These are phyloP conservation scores for Bugulina stolonifera DNA, from an alignment of 2,888 invertebrate species.

Conservation along the genomic window DNA sequence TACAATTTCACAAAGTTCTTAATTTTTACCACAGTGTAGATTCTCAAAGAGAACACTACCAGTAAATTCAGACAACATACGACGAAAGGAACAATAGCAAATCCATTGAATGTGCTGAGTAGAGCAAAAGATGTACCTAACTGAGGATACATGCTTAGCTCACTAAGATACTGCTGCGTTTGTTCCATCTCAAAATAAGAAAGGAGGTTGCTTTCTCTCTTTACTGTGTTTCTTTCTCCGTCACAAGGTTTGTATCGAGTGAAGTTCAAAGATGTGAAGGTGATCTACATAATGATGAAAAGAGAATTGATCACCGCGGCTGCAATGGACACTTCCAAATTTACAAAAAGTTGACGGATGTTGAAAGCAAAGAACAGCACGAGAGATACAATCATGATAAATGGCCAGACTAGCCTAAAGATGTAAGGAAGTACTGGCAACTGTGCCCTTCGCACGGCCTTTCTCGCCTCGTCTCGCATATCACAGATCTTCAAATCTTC, in stretches of 20 bases:
- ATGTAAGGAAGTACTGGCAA: neutral
- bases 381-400: neutral
- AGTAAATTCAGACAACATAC: neutral
- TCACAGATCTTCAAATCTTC: neutral
- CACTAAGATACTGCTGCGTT: neutral
- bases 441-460: neutral
- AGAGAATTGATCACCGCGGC: neutral
- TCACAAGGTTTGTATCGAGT: neutral
- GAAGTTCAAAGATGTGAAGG: neutral
- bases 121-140: neutral
- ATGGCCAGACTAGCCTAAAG: neutral
- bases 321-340: neutral
- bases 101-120: neutral
- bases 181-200: neutral
- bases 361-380: neutral
- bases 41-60: neutral
- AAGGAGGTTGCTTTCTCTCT: neutral
- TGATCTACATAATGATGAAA: neutral
- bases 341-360: no score
- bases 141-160: neutral
- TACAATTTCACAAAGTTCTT: neutral
- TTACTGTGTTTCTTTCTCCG: neutral
- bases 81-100: neutral
- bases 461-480: neutral
- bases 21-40: neutral